Evolutionary conservation across 2,888 invertebrate species (phyloP).

Genomic region (Plagodis pulveraria): DNA sequence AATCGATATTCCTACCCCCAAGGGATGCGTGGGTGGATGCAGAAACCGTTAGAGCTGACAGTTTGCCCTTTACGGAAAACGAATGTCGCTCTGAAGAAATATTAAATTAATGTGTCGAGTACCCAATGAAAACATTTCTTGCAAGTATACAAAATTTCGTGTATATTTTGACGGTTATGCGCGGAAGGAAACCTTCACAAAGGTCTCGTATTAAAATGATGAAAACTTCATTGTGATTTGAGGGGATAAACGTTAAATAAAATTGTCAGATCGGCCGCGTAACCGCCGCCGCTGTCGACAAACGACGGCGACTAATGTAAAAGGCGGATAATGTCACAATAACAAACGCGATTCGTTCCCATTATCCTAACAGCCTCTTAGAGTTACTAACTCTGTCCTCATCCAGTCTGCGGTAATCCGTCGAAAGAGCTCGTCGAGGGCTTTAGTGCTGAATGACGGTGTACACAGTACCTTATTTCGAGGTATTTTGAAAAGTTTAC

Average conservation of each 20-base stretch:
- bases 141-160: too few relatives aligned
- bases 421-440: constrained; percentile 23
- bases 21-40: constrained; percentile 50
- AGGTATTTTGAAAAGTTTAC: neutral
- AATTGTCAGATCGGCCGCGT: constrained; percentile 15
- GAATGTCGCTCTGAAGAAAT: neutral
- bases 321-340: constrained; percentile 41
- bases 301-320: constrained; percentile 24
- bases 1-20: constrained; percentile 66
- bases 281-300: constrained; percentile 8
- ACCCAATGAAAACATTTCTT: too few relatives aligned
- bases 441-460: constrained; percentile 15
- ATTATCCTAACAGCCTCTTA: constrained; percentile 59
- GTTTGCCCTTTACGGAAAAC: constrained; percentile 38
- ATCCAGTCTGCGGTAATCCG: constrained; percentile 39
- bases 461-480: constrained; percentile 7
- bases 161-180: too few relatives aligned
- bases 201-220: constrained; percentile 8
- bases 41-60: constrained; percentile 58
- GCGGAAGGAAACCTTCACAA: constrained; percentile 5
- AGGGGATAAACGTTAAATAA: constrained; percentile 27
- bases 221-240: constrained; percentile 16
- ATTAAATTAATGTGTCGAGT: too few relatives aligned
- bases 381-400: constrained; percentile 51
- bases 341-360: constrained; percentile 49